Evolutionary conservation across 2,113 vertebrate species (phyloP).

Genomic region (Corythornis vintsioides): DNA sequence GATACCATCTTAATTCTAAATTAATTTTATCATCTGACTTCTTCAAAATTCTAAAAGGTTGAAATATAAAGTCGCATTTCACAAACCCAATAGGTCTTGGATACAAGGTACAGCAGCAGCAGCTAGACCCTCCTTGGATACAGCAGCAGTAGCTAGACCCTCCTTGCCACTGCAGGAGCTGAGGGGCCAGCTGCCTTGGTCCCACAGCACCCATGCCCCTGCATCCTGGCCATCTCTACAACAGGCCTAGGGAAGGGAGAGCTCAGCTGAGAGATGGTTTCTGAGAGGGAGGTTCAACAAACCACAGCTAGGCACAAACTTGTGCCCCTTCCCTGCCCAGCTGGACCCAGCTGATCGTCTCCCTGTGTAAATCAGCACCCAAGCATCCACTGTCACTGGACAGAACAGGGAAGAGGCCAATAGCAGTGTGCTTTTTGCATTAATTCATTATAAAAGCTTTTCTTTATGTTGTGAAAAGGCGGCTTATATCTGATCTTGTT

Average conservation of each 20-base stretch:
- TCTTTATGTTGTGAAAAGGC: background rate
- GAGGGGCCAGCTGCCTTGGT: background rate
- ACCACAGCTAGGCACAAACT: background rate
- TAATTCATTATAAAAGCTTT: background rate
- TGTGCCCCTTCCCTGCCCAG: background rate
- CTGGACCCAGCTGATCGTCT: background rate
- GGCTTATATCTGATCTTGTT: background rate
- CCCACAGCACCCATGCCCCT: accelerated
- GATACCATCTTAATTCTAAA: background rate
- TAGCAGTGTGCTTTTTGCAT: background rate
- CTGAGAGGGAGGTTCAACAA: background rate
- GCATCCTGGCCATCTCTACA: background rate
- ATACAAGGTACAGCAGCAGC: accelerated
- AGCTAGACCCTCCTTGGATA: background rate
- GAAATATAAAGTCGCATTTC: background rate
- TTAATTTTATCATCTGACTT: background rate
- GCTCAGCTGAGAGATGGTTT: background rate
- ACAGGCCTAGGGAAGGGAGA: accelerated
- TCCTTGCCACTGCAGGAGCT: accelerated
- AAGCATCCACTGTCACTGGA: background rate
- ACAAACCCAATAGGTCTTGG: background rate
- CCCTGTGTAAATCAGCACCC: background rate
- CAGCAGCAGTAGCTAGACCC: accelerated
- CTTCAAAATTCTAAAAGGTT: background rate
- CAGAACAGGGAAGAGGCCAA: background rate